Percentiles rank a stretch among this genome's conserved stretches.
Conservation (phyloP, 2,888 invertebrate species). For the Hoplodrina blanda region DNA sequence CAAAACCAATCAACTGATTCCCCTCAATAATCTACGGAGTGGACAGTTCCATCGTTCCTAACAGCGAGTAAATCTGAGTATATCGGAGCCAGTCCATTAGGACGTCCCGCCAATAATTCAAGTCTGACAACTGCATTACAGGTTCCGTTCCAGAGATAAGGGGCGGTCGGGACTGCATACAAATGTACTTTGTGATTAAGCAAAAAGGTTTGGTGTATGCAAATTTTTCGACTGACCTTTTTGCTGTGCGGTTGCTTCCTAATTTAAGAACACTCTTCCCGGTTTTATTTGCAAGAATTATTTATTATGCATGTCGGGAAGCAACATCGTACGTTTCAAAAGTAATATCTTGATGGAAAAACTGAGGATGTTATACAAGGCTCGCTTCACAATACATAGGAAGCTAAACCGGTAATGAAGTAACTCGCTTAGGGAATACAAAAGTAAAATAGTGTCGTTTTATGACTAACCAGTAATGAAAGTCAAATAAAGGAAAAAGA, state of each 20-base stretch:
- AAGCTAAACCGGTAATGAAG: constrained; percentile 11
- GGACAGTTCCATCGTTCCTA: constrained; percentile 41
- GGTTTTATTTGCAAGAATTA: constrained; percentile 18
- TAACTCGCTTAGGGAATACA: constrained; percentile 1
- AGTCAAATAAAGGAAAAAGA: constrained; percentile 41
- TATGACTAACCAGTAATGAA: constrained; percentile 46
- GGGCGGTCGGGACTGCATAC: constrained; percentile 46
- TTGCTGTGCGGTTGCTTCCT: constrained; percentile 31
- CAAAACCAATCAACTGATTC: constrained; percentile 46
- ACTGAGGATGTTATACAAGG: not conserved
- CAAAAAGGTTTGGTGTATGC: constrained; percentile 54
- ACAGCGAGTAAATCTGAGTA: constrained; percentile 45
- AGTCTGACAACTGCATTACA: constrained; percentile 61
- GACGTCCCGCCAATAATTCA: constrained; percentile 56
- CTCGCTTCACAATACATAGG: constrained; percentile 6
- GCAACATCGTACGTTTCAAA: not conserved
- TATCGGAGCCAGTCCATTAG: constrained; percentile 54
- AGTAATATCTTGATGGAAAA: constrained; percentile 1
- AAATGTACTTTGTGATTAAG: constrained; percentile 53
- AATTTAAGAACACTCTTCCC: constrained; percentile 42
- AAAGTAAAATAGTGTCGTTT: constrained; percentile 28
- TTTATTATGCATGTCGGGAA: constrained; percentile 5
- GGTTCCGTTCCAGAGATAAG: constrained; percentile 51
- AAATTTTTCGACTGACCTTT: constrained; percentile 47
- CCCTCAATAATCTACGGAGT: constrained; percentile 39